Evolutionary conservation across 2,113 vertebrate genomes (phyloP), one percentile per base, ranked within the genome.

Genomic region (Eublepharis macularius): DNA sequence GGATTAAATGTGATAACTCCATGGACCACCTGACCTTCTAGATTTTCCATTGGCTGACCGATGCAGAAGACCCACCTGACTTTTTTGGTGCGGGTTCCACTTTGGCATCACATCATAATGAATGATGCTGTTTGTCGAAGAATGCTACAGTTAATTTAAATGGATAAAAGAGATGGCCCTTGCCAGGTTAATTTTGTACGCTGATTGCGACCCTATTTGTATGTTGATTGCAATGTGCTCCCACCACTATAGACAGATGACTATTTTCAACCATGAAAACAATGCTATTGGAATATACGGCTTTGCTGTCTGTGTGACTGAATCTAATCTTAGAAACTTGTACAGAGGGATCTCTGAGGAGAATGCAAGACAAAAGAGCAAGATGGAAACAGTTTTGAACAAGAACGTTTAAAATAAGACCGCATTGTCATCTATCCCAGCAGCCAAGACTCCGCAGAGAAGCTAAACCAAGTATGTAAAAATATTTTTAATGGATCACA

Each of bases 371-470:
- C 34, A 77, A 51, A 72, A 63, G 19, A 73, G 45, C 36, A 57
- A 47, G 54, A 76, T 57, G 2, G 34, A 89, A 81, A 66, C 4
- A 77, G 74, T 17, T 86, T 81, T 76, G 70, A 87, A 86, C 88
- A 76, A 78, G 57, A 69, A 51, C 2, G 19, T 88, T 60, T 41
- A 86, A 89, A 90, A 74, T 66, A 41, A 87, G 66, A 66, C n/a
- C 17, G 4, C 63, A 36, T 2, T 89, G 74, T 60, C 86, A 19
- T 24, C 70, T n/a, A 70, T 45, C 63, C 66, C 63, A 76, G 41
- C 68, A 47, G 43, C 4, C 5, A 85, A 78, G 19, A 79, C 73
- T 76, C 16, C 47, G 60, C 81, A 73, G 77, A 91, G 87, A 83
- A 83, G 24, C 24, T 80, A 73, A 78, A 70, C 12, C 70, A 87